Evolutionary conservation across 2,888 invertebrate species (phyloP).

Genomic region (Blera fallax): DNA sequence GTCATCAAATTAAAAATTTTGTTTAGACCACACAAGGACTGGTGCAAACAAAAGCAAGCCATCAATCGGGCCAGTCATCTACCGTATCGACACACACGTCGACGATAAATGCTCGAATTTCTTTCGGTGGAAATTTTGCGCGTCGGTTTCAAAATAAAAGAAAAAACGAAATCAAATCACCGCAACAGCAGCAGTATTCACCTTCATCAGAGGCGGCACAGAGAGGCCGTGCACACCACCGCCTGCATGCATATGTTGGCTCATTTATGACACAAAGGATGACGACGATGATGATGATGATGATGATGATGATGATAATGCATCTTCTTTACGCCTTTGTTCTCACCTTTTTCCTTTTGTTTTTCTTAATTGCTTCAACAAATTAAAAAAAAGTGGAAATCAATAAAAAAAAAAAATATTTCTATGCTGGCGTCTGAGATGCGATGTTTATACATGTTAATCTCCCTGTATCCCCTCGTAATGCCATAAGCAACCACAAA

Average conservation of each 20-base stretch:
- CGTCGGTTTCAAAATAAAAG: slow-evolving; percentile 63
- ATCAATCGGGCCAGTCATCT: neutral
- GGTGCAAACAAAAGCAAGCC: slow-evolving; percentile 62
- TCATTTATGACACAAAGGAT: slow-evolving; percentile 71
- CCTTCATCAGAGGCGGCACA: slow-evolving; percentile 35
- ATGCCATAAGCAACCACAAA: slow-evolving; percentile 22
- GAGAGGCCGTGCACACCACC: neutral
- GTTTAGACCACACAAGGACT: slow-evolving; percentile 61
- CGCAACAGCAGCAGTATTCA: slow-evolving; percentile 24
- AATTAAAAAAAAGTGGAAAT: slow-evolving; percentile 4
- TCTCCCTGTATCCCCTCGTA: slow-evolving; percentile 23
- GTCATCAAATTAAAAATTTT: slow-evolving; percentile 53
- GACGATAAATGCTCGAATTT: slow-evolving; percentile 63
- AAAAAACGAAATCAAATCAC: slow-evolving; percentile 66
- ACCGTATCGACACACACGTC: slow-evolving; percentile 61
- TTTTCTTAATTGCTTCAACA: slow-evolving; percentile 50
- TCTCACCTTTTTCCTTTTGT: slow-evolving; percentile 58
- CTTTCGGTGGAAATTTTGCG: slow-evolving; percentile 70
- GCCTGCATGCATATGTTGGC: slow-evolving; percentile 67
- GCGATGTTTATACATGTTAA: slow-evolving; percentile 48
- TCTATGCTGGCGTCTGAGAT: slow-evolving; percentile 42
- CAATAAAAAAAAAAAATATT: neutral
- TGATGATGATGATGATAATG: slow-evolving; percentile 50
- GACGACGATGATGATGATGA: slow-evolving; percentile 51
- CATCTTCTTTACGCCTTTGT: slow-evolving; percentile 61